phyloP scores from a whole-genome alignment of 2,888 invertebrate species.

The Graphium colonna region DNA sequence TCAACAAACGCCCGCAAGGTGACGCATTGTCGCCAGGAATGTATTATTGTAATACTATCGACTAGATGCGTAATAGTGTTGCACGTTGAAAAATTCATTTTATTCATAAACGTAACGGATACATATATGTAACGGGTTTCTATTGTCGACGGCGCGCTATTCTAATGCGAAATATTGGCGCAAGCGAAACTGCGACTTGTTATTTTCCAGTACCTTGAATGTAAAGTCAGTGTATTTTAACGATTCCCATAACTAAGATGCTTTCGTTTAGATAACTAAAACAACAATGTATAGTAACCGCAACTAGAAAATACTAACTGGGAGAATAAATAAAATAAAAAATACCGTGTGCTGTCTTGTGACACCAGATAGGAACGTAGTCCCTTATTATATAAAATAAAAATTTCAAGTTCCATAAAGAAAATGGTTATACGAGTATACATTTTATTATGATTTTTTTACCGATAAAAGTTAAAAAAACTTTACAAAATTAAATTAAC shows the following conservation, averaged over 20 bases:
- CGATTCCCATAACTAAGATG: slow-evolving; percentile 2
- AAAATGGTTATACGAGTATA: too few species aligned
- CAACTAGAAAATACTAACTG: too few species aligned
- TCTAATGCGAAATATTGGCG: slow-evolving; percentile 26
- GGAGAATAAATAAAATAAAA: too few species aligned
- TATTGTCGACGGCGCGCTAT: slow-evolving; percentile 25
- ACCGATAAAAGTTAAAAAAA: too few species aligned
- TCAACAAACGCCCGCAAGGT: slow-evolving; percentile 78
- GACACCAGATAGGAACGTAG: too few species aligned
- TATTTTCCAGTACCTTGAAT: slow-evolving; percentile 10
- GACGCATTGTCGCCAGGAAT: slow-evolving; percentile 72
- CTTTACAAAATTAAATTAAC: too few species aligned
- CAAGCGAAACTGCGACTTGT: slow-evolving; percentile 28
- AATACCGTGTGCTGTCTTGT: too few species aligned
- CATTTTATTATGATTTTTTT: too few species aligned
- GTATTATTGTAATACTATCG: slow-evolving; percentile 62
- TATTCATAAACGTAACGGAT: slow-evolving; percentile 46
- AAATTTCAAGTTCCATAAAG: too few species aligned
- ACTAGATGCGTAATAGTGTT: slow-evolving; percentile 40
- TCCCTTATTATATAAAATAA: too few species aligned
- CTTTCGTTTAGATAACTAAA: background rate
- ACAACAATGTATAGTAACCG: background rate
- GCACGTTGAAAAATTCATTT: slow-evolving; percentile 38
- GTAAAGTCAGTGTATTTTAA: background rate
- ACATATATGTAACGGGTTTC: slow-evolving; percentile 47